Base-by-base conservation (phyloP, 2,888 invertebrate genomes). In the Agapostemon virescens region DNA sequence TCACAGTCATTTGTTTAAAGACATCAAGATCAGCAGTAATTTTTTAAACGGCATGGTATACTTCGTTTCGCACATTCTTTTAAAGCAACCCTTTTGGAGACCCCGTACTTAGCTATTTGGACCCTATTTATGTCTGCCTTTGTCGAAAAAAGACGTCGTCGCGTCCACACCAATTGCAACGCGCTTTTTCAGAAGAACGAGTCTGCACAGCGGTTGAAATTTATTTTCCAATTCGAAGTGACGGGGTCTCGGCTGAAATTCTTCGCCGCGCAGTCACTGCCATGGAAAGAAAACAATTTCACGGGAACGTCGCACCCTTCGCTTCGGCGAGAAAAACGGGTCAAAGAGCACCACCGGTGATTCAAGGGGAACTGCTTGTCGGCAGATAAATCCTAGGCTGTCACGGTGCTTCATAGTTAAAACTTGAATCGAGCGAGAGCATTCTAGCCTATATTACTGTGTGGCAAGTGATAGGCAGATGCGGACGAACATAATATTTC, bases 281-380 rank as follows among this genome's bases (percentile, higher is more conserved):
- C 26, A 33, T 23, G 40, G 49, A 33, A 20, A 15, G n/a, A 33
- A 30, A 61, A 67, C 55, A 67, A 26, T 73, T 74, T 66, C 52
- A 23, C 20, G 20, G 23, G 9, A 23, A 36, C 23, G 30, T 42
- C 36, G 33, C n/a, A 23, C 17, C 40, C 36, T 20, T 30, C 38
- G 64, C 36, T 9, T n/a, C 38, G 64, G 9, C 15, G 64, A 15
- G 38, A 55, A n/a, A 45, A 42, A 68, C 55, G 49, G 36, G 26
- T 42, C 20, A 26, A 33, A 52, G 40, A 52, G 49, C 38, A 40
- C 40, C 26, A 2, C 13, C 42, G 42, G 13, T 70, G 58, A 70
- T 42, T 42, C 42, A 40, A 23, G 23, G 36, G 15, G 55, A 17
- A 26, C 49, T 38, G 76, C 2, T 3, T 58, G 38, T 55, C 13